Conservation (phyloP, 2,113 vertebrate species). For the Dicrurus megarhynchus region DNA sequence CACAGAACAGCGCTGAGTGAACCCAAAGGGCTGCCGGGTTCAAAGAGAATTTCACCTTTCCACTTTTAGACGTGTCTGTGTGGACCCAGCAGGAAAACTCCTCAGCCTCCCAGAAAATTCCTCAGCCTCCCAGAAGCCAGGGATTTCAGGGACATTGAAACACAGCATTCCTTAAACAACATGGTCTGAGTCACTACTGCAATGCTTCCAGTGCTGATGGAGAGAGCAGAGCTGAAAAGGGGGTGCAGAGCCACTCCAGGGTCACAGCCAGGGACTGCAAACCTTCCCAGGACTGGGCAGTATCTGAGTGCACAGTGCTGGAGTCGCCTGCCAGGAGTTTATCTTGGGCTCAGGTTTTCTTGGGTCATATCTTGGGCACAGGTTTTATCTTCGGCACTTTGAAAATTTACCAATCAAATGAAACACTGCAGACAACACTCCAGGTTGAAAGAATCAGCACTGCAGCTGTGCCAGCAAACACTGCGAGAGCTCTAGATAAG, state of each 20-base stretch:
- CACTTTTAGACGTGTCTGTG: not conserved
- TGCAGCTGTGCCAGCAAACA: not conserved
- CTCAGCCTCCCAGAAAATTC: not conserved
- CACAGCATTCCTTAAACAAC: fast-evolving
- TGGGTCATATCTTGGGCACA: not conserved
- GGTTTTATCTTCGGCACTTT: not conserved
- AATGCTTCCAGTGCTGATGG: not conserved
- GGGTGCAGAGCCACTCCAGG: not conserved
- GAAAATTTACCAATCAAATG: not conserved
- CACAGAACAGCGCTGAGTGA: not conserved
- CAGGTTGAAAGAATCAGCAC: not conserved
- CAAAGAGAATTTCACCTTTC: not conserved
- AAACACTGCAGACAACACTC: not conserved
- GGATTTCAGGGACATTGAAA: not conserved
- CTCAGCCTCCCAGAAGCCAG: not conserved
- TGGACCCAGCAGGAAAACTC: not conserved
- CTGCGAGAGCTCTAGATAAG: not conserved
- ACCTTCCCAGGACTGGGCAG: not conserved
- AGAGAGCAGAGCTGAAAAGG: not conserved
- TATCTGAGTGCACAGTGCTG: fast-evolving
- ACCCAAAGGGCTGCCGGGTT: not conserved
- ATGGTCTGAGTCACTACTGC: not conserved
- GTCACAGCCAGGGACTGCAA: not conserved
- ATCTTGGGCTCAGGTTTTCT: not conserved
- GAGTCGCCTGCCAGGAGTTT: not conserved